Conservation (phyloP, 2,888 invertebrate genomes). For the Phaedon cochleariae region DNA sequence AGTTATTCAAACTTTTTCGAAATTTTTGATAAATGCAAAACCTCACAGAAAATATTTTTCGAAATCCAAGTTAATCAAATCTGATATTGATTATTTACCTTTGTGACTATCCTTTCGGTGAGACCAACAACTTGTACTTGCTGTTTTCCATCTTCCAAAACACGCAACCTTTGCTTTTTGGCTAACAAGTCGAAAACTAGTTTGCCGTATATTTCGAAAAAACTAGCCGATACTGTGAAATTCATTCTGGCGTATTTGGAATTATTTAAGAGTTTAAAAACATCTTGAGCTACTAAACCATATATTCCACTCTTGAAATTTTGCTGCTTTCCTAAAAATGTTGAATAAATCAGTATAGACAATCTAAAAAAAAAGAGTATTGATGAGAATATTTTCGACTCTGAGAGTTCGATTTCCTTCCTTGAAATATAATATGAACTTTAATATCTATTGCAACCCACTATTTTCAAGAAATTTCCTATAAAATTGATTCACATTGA, state of each 20-base stretch:
- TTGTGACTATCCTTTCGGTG: slow-evolving; percentile 83
- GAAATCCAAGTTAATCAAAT: no score
- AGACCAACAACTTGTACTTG: slow-evolving; percentile 97
- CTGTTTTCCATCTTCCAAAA: slow-evolving; percentile 96
- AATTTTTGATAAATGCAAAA: background rate
- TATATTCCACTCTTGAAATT: slow-evolving; percentile 98
- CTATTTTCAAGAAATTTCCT: no score
- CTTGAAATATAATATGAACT: no score
- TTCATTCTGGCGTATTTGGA: slow-evolving; percentile 84
- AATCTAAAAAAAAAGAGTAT: background rate
- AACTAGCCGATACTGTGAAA: slow-evolving; percentile 90
- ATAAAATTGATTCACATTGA: no score
- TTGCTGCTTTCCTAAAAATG: slow-evolving; percentile 50
- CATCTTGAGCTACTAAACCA: slow-evolving; percentile 95
- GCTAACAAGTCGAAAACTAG: slow-evolving; percentile 90
- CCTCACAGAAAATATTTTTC: no score
- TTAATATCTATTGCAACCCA: no score
- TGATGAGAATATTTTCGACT: no score
- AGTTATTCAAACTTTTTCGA: no score
- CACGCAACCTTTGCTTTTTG: slow-evolving; percentile 91
- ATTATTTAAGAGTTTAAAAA: slow-evolving; percentile 71
- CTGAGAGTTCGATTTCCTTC: no score
- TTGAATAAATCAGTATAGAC: slow-evolving; percentile 14
- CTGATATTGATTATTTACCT: no score
- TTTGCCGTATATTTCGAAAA: slow-evolving; percentile 99